phyloP scores from a whole-genome alignment of 2,797 vertebrate species.

The Pampus argenteus region DNA sequence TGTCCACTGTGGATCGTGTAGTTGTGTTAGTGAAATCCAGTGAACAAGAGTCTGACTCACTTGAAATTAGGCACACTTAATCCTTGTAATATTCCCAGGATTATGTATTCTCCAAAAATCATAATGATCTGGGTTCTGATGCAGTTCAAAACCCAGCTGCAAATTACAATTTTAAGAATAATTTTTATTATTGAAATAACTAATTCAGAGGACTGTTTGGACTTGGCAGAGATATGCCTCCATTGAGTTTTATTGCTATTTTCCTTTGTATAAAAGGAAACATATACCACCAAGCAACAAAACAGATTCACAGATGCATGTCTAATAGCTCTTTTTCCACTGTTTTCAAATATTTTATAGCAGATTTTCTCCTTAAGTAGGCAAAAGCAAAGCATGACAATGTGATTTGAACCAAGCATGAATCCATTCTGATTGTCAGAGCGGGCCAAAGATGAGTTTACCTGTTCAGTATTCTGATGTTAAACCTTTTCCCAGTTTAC shows the following conservation, averaged over 20 bases:
- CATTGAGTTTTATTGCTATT: background rate
- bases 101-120: constrained; percentile 1
- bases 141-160: background rate
- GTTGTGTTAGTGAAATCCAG: background rate
- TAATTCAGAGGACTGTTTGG: background rate
- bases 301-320: background rate
- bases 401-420: constrained; percentile 2
- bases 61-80: background rate
- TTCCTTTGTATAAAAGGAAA: background rate
- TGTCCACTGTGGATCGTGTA: background rate
- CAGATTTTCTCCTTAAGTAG: background rate
- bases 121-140: background rate
- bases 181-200: background rate
- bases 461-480: no score
- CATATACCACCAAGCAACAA: constrained; percentile 2
- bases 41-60: background rate
- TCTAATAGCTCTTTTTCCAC: constrained; percentile 1
- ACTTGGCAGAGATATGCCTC: background rate
- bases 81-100: background rate
- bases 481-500: no score
- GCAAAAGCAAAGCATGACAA: constrained; percentile 10
- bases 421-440: background rate
- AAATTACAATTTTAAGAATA: background rate
- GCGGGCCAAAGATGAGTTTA: background rate
- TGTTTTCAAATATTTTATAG: background rate